Evolutionary conservation across 2,113 vertebrate species (phyloP).

Genomic region (Leptosomus discolor): DNA sequence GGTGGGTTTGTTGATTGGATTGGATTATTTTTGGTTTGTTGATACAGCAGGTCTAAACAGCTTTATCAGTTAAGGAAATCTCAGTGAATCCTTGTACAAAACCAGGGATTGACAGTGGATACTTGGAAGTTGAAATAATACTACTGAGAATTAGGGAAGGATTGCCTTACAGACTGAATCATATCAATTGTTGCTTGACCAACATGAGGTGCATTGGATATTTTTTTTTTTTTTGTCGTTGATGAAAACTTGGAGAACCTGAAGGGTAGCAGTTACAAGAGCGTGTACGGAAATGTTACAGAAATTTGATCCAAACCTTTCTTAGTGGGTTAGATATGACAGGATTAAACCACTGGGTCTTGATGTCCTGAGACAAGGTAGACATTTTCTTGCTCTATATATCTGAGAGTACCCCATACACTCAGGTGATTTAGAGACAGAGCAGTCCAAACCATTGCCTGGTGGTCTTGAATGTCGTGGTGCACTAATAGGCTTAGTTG

Average conservation of each 20-base stretch:
- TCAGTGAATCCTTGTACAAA: background rate
- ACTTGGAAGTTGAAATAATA: background rate
- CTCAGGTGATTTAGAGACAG: background rate
- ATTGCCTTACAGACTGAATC: background rate
- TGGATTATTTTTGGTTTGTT: background rate
- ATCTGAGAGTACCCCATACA: background rate
- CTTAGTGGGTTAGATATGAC: background rate
- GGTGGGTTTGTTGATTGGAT: background rate
- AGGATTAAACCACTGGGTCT: background rate
- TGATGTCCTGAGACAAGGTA: background rate
- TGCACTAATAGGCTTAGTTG: background rate
- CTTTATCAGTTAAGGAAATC: background rate
- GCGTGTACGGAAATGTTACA: background rate
- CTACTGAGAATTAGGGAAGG: background rate
- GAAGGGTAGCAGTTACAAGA: background rate
- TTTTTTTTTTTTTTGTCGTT: background rate
- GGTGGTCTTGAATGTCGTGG: background rate
- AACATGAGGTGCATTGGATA: background rate
- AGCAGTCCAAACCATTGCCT: background rate
- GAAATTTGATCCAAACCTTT: background rate
- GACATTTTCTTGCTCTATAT: background rate
- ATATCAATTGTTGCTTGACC: background rate
- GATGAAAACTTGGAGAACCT: background rate
- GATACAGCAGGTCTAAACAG: background rate
- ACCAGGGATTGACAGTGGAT: background rate